Evolutionary conservation across 2,113 vertebrate species (phyloP).

Genomic region (Aldabrachelys gigantea): DNA sequence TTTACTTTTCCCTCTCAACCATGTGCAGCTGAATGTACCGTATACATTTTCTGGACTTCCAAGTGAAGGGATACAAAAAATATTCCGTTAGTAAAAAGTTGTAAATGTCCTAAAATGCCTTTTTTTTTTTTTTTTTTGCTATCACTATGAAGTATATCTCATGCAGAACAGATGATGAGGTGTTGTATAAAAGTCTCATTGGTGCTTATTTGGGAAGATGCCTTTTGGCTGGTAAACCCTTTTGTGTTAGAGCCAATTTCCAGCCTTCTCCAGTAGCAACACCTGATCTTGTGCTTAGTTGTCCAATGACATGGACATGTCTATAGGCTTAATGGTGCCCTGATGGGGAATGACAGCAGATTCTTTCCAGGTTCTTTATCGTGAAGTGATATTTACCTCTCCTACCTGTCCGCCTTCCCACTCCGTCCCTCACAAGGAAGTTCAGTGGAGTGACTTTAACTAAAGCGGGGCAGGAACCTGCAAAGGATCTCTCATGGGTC

Average conservation of each 20-base stretch:
- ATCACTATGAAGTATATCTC: not conserved
- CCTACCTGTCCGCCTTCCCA: not conserved
- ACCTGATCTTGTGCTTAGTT: not conserved
- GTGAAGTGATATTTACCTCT: not conserved
- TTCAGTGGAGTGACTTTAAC: not conserved
- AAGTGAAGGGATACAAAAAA: not conserved
- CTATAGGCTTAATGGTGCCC: not conserved
- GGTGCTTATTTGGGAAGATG: not conserved
- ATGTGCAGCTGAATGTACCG: not conserved
- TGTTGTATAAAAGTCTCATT: not conserved
- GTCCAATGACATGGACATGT: not conserved
- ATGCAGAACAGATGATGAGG: not conserved
- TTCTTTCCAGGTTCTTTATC: fast-evolving
- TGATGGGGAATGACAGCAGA: not conserved
- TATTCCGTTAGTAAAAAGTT: not conserved
- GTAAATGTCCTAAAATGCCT: not conserved
- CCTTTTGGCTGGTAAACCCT: not conserved
- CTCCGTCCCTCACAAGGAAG: not conserved
- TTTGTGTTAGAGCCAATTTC: not conserved
- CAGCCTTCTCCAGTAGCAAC: not conserved
- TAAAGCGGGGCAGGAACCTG: not conserved
- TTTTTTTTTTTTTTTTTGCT: not conserved
- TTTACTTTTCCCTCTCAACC: not conserved
- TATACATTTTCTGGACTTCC: not conserved
- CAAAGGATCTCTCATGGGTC: not conserved